phyloP scores from a whole-genome alignment of 2,113 vertebrate species.

The Motacilla alba region DNA sequence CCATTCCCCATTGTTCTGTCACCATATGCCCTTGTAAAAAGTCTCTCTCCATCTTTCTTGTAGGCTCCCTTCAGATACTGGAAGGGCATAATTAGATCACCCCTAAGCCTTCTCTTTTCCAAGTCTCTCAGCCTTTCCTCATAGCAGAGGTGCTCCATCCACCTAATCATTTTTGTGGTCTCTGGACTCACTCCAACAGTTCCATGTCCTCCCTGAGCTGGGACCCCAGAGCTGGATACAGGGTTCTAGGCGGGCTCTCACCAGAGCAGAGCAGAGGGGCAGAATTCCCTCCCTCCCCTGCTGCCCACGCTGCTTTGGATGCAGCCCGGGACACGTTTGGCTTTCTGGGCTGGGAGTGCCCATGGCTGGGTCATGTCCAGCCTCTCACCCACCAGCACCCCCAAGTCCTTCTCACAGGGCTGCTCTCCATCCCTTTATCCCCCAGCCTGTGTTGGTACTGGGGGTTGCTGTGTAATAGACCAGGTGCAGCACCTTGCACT shows the following conservation, averaged over 20 bases:
- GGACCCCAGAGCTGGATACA: not conserved
- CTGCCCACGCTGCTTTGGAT: not conserved
- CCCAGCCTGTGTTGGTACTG: rapidly evolving
- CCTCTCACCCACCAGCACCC: not conserved
- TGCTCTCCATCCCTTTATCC: rapidly evolving
- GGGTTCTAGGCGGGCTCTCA: not conserved
- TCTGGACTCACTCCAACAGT: not conserved
- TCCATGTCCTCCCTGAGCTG: rapidly evolving
- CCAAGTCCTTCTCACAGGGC: not conserved
- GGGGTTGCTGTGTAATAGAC: not conserved
- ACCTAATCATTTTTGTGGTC: not conserved
- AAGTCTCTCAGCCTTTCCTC: not conserved
- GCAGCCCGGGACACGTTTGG: not conserved
- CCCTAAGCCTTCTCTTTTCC: not conserved
- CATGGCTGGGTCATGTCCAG: not conserved
- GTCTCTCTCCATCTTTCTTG: not conserved
- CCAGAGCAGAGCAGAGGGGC: not conserved
- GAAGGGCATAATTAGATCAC: not conserved
- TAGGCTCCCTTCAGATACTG: not conserved
- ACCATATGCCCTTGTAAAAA: not conserved
- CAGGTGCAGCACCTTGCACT: too few species aligned
- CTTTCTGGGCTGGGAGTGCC: not conserved
- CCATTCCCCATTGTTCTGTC: not conserved
- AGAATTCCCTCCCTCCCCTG: not conserved
- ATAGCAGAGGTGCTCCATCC: not conserved